A percentile compares a stretch with the other conserved stretches of the same genome.
Conservation (phyloP, 2,797 vertebrate species). For the Gymnoscopelus braueri region DNA sequence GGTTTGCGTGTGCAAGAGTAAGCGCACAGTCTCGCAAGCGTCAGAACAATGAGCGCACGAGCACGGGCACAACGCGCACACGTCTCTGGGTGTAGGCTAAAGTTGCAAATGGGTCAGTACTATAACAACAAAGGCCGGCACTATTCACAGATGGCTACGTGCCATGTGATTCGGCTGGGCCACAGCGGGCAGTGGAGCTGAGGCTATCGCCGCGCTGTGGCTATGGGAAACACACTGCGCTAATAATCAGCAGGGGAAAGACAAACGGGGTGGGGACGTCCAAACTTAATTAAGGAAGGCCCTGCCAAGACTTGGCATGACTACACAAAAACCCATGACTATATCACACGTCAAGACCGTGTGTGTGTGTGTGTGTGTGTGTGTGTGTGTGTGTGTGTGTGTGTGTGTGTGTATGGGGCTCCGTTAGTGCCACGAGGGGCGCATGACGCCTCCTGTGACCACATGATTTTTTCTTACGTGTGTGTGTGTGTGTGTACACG, state of each 20-base stretch:
- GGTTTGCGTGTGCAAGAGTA: background rate
- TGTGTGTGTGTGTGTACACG: too few species aligned
- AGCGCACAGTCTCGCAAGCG: too few species aligned
- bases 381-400: background rate
- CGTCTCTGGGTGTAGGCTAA: conserved; percentile 9
- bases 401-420: conserved; percentile 19
- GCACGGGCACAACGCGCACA: background rate
- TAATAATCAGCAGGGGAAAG: conserved; percentile 51
- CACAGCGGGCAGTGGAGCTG: conserved; percentile 20
- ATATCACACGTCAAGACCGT: conserved; percentile 45
- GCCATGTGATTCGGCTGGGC: conserved; percentile 46
- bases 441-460: too few species aligned
- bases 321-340: conserved; percentile 49
- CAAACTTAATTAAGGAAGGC: conserved; percentile 68
- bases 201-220: conserved; percentile 12
- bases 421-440: too few species aligned
- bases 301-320: conserved; percentile 64
- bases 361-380: conserved; percentile 24
- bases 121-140: conserved; percentile 23
- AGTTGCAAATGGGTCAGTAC: conserved; percentile 22
- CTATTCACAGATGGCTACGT: conserved; percentile 31
- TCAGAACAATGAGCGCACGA: background rate
- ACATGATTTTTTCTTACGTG: too few species aligned
- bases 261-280: conserved; percentile 72
- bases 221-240: conserved; percentile 49